Evolutionary conservation across 2,113 vertebrate genomes (phyloP), one percentile per base, ranked within the genome.

Genomic region (Sinocyclocheilus anshuiensis): DNA sequence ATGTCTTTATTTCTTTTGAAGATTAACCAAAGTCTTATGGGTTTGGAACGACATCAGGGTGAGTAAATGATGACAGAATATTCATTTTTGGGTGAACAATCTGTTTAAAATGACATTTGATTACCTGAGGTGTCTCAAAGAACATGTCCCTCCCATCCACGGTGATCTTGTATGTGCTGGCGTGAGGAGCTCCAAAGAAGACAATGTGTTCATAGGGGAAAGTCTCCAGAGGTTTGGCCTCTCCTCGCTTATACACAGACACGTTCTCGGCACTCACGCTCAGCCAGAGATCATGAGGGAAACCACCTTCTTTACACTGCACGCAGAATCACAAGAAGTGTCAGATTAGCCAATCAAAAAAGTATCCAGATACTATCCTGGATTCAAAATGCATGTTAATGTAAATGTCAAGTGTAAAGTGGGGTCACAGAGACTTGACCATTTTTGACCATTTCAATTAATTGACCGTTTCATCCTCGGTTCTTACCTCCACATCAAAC

Each of bases 291-390:
- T 98, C 97, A 76, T 96, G 96, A 81, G 97, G 97, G 91, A 97
- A 98, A n/a, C 97, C 97, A 1, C 97, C 97, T 79, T 97, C 97
- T 90, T 97, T 98, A 91, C 96, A 97, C 97, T 98, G 89, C 53
- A 95, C 95, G 16, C 96, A 96, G 86, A 97, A 96, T 1, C 96
- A 96, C 81, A 98, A 26, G 3, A 36, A 86, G 4, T 88, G 75
- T 86, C 55, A 92, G 89, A 48, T 84, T 86, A 59, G 72, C 39
- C 77, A n/a, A 85, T 48, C 81, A 0, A 39, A 39, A 36, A 71
- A 71, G 20, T 3, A 71, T 39, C 67, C 67, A 39, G 33, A 22
- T 39, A 20, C 33, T 11, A 20, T 39, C 69, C 18, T 36, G 18
- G 18, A 20, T 57, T 57, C 55, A 57, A 57, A 57, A 57, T 3